Evolutionary conservation across 2,888 invertebrate species (phyloP), one percentile per base, ranked within the genome.

Genomic region (Marronus borbonicus): DNA sequence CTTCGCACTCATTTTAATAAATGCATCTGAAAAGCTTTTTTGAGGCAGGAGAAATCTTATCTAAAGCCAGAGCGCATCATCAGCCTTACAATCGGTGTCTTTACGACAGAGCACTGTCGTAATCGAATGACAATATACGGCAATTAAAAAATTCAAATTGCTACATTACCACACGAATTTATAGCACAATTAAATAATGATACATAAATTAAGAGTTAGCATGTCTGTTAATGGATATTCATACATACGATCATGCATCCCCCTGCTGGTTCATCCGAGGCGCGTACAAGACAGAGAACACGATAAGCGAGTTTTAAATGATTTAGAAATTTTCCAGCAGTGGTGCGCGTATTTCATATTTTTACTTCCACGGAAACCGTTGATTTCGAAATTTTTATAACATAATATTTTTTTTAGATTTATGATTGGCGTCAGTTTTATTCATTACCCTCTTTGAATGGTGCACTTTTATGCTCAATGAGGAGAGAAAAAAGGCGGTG

Each of bases 191-290:
- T 77, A 77, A 77, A 77, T 77, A 77, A 77, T 77, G 77, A 77
- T 77, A 77, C 77, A 77, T 77, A 77, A 77, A 77, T 77, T 77
- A 77, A 77, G 65, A 77, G 72, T 77, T 77, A 69, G 69, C 60
- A 72, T 72, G 72, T 64, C 64, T 52, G 64, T 77, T 72, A 77
- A 77, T 77, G 72, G 72, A 77, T 77, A 77, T 77, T 77, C 77
- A 77, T 77, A 77, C 49, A 12, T 77, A 77, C 31, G 10, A 20
- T 20, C 24, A 68, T 68, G 44, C 44, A 74, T 74, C 62, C 60
- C 62, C 72, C 72, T 44, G 72, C 72, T 74, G 72, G 55, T 74
- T 74, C 72, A 60, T 44, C 17, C 39, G 12, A 5, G 39, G 60
- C 60, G 44, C 49, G 58, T 50, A 44, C 55, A n/a, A 70, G 70